Conservation (phyloP, 2,888 invertebrate species). For the Stenchaetothrips biformis region DNA sequence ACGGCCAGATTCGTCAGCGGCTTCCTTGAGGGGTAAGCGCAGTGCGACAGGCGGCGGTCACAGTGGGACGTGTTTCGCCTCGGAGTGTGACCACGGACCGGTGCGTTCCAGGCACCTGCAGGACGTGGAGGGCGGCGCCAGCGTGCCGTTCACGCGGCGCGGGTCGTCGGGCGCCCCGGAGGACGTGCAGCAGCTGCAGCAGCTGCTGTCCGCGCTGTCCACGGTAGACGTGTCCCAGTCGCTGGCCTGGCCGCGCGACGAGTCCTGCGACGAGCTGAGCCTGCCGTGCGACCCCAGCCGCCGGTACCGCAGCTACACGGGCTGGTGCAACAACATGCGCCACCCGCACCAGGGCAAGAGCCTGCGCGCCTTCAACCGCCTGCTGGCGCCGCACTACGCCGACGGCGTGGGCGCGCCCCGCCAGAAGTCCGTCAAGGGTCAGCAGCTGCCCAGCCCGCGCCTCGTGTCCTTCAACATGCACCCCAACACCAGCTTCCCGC, state of each 20-base stretch:
- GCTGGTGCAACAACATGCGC: conserved; percentile 51
- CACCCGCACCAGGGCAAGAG: conserved; percentile 47
- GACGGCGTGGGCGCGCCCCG: conserved; percentile 48
- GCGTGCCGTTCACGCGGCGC: conserved; percentile 11
- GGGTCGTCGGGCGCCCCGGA: conserved; percentile 10
- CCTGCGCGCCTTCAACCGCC: conserved; percentile 45
- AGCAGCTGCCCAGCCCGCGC: conserved; percentile 48
- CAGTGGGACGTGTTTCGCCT: no score
- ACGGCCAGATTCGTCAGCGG: conserved; percentile 47
- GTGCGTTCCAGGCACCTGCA: conserved; percentile 40
- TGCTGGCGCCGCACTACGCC: conserved; percentile 46
- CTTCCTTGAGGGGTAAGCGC: conserved; percentile 44
- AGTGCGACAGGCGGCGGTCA: no score
- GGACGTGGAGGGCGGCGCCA: conserved; percentile 42
- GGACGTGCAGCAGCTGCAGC: conserved; percentile 41
- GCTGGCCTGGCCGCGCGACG: conserved; percentile 46
- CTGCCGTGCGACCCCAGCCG: conserved; percentile 50
- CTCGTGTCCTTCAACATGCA: conserved; percentile 49
- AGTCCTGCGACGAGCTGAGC: conserved; percentile 47
- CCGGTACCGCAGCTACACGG: conserved; percentile 46
- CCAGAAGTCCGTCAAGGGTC: conserved; percentile 43
- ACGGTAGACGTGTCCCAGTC: conserved; percentile 47
- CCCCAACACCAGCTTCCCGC: conserved; percentile 46
- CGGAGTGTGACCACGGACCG: background rate
- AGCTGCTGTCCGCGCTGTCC: conserved; percentile 46